Conservation (phyloP, 2,113 vertebrate genomes). For the Sardina pilchardus region DNA sequence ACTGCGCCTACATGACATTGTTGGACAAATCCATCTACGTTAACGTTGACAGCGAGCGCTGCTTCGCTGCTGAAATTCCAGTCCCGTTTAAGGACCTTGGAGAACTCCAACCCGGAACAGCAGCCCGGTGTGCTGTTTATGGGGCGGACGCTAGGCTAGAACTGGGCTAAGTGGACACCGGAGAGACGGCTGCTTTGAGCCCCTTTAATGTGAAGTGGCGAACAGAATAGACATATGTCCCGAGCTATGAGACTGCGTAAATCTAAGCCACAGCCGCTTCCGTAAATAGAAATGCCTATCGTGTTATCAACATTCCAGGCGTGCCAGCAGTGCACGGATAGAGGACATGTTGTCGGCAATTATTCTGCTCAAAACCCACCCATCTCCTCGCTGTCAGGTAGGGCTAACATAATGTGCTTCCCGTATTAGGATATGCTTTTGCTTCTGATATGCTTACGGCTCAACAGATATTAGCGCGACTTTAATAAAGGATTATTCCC, state of each 20-base stretch:
- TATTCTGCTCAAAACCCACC: background rate
- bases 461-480: background rate
- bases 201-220: background rate
- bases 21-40: background rate
- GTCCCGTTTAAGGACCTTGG: slow-evolving; percentile 71
- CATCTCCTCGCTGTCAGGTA: background rate
- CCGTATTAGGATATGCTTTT: background rate
- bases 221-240: background rate
- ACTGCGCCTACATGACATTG: background rate
- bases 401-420: background rate
- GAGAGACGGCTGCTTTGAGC: background rate
- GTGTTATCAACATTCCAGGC: slow-evolving; percentile 16
- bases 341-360: slow-evolving; percentile 11
- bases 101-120: slow-evolving; percentile 63
- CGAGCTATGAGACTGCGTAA: background rate
- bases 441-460: background rate
- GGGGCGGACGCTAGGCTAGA: background rate
- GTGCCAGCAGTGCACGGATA: background rate
- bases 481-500: background rate
- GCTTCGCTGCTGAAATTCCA: background rate
- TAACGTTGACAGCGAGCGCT: background rate
- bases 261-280: background rate
- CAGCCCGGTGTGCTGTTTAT: background rate
- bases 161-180: background rate
- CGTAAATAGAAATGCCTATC: slow-evolving; percentile 14